Evolutionary conservation across 2,888 invertebrate genomes (phyloP).

Genomic region (Epistrophe eligans): DNA sequence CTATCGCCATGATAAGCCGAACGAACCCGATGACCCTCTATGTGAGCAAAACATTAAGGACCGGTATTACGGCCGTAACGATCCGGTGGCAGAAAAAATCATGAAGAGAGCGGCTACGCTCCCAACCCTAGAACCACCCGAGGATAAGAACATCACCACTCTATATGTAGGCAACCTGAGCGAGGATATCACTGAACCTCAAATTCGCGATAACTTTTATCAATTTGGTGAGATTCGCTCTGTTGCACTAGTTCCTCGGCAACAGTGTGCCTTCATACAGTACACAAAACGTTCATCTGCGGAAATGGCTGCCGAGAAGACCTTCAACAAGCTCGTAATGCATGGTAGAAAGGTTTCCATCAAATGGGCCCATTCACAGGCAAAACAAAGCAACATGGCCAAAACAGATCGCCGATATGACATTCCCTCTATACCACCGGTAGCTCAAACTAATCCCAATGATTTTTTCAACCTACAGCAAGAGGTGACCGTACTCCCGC

Average conservation of each 20-base stretch:
- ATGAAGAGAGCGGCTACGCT: slow-evolving; percentile 94
- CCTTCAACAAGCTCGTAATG: slow-evolving; percentile 94
- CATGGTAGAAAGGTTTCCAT: slow-evolving; percentile 96
- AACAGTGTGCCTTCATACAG: slow-evolving; percentile 98
- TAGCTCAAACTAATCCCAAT: slow-evolving; percentile 85
- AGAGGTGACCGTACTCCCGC: slow-evolving; percentile 83
- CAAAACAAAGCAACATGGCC: slow-evolving; percentile 86
- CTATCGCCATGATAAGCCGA: slow-evolving; percentile 96
- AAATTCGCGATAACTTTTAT: slow-evolving; percentile 98
- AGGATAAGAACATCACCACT: slow-evolving; percentile 98
- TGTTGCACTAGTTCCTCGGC: slow-evolving; percentile 95
- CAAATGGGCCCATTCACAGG: slow-evolving; percentile 99
- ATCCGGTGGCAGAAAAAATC: slow-evolving; percentile 96
- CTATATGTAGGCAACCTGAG: slow-evolving; percentile 98
- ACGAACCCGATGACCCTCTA: slow-evolving; percentile 96
- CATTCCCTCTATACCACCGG: slow-evolving; percentile 91
- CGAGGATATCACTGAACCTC: slow-evolving; percentile 94
- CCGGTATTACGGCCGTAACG: slow-evolving; percentile 95
- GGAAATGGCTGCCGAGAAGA: slow-evolving; percentile 96
- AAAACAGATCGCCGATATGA: slow-evolving; percentile 86
- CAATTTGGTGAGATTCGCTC: slow-evolving; percentile 99
- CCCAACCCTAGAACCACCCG: slow-evolving; percentile 97
- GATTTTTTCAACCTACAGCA: slow-evolving; percentile 87
- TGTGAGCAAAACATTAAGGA: slow-evolving; percentile 97
- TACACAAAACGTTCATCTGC: slow-evolving; percentile 96